Percentiles rank a stretch among this genome's conserved stretches.
phyloP scores from a whole-genome alignment of 2,113 vertebrate species.

The Penelope pileata region DNA sequence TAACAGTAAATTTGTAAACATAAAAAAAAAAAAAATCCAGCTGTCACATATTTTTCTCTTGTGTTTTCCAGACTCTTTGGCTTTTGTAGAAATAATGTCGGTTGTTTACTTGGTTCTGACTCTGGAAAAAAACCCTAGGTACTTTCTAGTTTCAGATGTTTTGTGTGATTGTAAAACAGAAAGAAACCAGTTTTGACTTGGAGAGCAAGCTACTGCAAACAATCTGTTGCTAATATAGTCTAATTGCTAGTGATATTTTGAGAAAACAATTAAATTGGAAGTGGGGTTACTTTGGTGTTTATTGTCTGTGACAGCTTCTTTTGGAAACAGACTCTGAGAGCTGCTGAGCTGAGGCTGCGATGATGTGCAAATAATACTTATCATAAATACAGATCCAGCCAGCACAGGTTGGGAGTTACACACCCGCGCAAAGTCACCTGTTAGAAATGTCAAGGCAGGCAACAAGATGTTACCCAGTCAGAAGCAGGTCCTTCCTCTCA shows the following conservation, averaged over 20 bases:
- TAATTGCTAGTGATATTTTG: conserved; percentile 73
- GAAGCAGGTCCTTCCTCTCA: background rate
- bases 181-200: conserved; percentile 47
- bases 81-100: background rate
- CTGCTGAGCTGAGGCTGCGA: background rate
- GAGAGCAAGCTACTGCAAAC: conserved; percentile 57
- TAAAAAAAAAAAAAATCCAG: background rate
- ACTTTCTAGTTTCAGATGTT: conserved; percentile 54
- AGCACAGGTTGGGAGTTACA: background rate
- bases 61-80: background rate
- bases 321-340: conserved; percentile 51
- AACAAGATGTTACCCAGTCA: rapidly evolving
- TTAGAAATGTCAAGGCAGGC: background rate
- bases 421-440: background rate
- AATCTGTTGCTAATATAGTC: conserved; percentile 68
- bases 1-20: conserved; percentile 40
- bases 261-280: conserved; percentile 69
- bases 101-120: conserved; percentile 32
- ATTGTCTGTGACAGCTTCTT: conserved; percentile 63
- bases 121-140: background rate
- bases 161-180: conserved; percentile 40
- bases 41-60: conserved; percentile 13
- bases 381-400: background rate
- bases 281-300: conserved; percentile 71
- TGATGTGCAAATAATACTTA: conserved; percentile 52